Percentiles rank a stretch among this genome's conserved stretches.
These are phyloP conservation scores for Glyptemys insculpta DNA, from an alignment of 2,797 vertebrate species.

Conservation along the genomic window DNA sequence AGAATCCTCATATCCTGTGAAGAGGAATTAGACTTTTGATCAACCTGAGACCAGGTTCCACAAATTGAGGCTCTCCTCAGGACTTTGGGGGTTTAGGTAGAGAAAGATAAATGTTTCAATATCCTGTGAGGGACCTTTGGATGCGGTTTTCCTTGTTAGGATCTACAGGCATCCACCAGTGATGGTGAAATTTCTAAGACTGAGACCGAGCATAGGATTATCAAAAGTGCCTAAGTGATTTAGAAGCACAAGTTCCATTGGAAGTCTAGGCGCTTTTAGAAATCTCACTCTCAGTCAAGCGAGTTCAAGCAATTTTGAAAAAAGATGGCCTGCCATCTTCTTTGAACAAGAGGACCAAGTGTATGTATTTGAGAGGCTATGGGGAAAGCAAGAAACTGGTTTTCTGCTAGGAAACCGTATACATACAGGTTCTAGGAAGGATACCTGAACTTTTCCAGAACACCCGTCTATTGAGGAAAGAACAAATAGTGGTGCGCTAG, in stretches of 20 bases:
- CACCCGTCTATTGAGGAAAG: neutral
- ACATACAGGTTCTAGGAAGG: neutral
- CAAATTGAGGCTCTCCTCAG: neutral
- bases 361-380: neutral
- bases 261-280: neutral
- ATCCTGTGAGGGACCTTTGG: neutral
- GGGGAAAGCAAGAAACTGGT: neutral
- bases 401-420: neutral
- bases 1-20: neutral
- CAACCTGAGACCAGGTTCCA: neutral
- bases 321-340: neutral
- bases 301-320: neutral
- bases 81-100: neutral
- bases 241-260: neutral
- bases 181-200: neutral
- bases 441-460: neutral
- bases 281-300: neutral
- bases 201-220: neutral
- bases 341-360: neutral
- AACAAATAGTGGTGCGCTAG: neutral
- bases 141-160: neutral
- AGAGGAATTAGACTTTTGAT: neutral
- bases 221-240: neutral
- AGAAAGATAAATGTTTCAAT: neutral
- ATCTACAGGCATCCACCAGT: neutral